Evolutionary conservation across 1,140 invertebrate species (phyloP).

Genomic region (Samia ricini): DNA sequence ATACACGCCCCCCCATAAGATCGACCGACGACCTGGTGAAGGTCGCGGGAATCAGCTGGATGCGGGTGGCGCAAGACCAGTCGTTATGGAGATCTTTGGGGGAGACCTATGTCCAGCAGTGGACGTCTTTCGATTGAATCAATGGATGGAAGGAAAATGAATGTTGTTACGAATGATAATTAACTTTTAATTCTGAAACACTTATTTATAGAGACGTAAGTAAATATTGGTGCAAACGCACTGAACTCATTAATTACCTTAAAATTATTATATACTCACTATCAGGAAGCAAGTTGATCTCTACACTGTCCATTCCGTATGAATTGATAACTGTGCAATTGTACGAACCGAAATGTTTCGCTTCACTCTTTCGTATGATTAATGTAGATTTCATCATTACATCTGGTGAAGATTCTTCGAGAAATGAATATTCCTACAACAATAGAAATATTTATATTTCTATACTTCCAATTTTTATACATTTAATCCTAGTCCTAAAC

Average conservation of each 20-base stretch:
- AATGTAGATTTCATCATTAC: slow-evolving; percentile 87
- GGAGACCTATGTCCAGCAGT: too few species aligned
- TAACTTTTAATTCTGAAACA: background rate
- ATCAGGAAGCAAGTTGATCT: slow-evolving; percentile 91
- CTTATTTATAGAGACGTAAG: too few species aligned
- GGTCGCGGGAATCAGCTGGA: too few species aligned
- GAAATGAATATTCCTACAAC: slow-evolving; percentile 82
- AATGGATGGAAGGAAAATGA: too few species aligned
- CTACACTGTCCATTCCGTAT: slow-evolving; percentile 90
- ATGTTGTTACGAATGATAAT: background rate
- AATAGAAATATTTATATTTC: slow-evolving; percentile 27
- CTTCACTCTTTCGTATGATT: slow-evolving; percentile 88
- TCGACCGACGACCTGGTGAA: too few species aligned
- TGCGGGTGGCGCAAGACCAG: too few species aligned
- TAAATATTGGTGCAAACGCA: background rate
- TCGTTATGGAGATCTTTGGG: too few species aligned
- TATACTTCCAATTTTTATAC: background rate
- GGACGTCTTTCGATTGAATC: too few species aligned
- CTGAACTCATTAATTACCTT: background rate
- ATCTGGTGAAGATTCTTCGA: slow-evolving; percentile 81
- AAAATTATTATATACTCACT: slow-evolving; percentile 81
- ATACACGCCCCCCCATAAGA: too few species aligned
- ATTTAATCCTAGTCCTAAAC: too few species aligned
- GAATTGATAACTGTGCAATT: slow-evolving; percentile 96
- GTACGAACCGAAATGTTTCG: slow-evolving; percentile 93